These are phyloP conservation scores for Syrrhaptes paradoxus DNA, from an alignment of 2,113 vertebrate species.

Conservation along the genomic window DNA sequence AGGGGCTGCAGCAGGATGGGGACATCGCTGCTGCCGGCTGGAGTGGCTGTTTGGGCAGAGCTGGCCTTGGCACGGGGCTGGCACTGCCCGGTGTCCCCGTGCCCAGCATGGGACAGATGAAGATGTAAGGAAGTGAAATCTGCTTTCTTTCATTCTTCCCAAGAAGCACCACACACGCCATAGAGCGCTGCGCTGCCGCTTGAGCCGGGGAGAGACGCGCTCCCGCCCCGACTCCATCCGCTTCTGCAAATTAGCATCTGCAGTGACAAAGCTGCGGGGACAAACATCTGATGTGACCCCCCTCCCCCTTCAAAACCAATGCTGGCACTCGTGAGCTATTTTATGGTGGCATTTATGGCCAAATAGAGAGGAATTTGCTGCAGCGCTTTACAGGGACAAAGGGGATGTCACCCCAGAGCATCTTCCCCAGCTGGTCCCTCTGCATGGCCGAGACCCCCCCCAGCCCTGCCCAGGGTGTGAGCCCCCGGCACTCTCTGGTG, in stretches of 20 bases:
- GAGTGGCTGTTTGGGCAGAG: neutral
- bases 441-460: accelerated
- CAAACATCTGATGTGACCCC: neutral
- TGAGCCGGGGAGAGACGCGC: accelerated
- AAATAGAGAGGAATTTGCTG: neutral
- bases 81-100: neutral
- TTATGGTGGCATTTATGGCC: neutral
- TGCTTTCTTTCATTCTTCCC: neutral
- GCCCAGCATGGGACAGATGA: neutral
- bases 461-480: neutral
- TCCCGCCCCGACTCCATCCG: accelerated
- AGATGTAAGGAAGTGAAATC: neutral
- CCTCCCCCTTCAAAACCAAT: neutral
- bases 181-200: neutral
- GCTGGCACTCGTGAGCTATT: accelerated
- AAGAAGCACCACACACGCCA: accelerated
- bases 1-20: neutral
- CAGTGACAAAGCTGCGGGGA: neutral
- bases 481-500: no score
- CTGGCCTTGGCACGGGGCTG: neutral
- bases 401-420: neutral
- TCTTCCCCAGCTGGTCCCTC: neutral
- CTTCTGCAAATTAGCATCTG: accelerated
- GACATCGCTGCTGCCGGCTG: neutral
- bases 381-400: neutral